A percentile compares a stretch with the other conserved stretches of the same genome.
Conservation (phyloP, 2,888 invertebrate genomes). For the Drosophila tanythrix region DNA sequence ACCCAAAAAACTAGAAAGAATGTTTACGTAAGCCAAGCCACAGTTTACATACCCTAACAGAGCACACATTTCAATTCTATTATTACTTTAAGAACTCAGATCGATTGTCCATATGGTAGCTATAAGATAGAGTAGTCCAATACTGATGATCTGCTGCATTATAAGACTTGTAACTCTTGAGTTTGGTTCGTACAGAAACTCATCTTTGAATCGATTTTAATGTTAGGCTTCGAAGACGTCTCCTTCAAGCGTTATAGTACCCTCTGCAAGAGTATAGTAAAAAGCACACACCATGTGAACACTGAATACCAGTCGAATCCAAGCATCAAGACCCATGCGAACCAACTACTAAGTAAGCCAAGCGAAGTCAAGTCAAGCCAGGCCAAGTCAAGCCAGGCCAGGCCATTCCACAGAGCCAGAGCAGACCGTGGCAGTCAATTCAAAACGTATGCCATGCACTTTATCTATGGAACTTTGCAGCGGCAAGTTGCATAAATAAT, state of each 20-base stretch:
- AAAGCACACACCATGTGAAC: conserved; percentile 47
- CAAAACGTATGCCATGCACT: conserved; percentile 52
- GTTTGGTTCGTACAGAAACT: background rate
- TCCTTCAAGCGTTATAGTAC: background rate
- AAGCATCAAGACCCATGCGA: conserved; percentile 24
- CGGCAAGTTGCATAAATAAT: conserved; percentile 77
- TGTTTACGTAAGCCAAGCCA: background rate
- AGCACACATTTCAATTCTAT: background rate
- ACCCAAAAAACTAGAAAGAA: conserved; percentile 63
- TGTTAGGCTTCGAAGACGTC: background rate
- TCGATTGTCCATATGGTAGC: background rate
- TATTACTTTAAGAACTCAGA: background rate
- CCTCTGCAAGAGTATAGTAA: conserved; percentile 1
- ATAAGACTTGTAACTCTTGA: background rate
- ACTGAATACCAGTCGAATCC: conserved; percentile 18
- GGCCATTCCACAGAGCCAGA: conserved; percentile 18
- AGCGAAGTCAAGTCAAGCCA: conserved; percentile 10
- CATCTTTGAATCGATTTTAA: background rate
- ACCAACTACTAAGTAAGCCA: conserved; percentile 44
- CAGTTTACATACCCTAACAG: background rate
- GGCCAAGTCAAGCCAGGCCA: background rate
- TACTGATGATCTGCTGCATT: background rate
- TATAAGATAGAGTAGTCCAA: background rate
- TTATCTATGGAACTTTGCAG: conserved; percentile 75
- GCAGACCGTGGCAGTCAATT: conserved; percentile 15